Evolutionary conservation across 2,797 vertebrate species (phyloP), one percentile per base, ranked within the genome.

Genomic region (Australoheros facetus): DNA sequence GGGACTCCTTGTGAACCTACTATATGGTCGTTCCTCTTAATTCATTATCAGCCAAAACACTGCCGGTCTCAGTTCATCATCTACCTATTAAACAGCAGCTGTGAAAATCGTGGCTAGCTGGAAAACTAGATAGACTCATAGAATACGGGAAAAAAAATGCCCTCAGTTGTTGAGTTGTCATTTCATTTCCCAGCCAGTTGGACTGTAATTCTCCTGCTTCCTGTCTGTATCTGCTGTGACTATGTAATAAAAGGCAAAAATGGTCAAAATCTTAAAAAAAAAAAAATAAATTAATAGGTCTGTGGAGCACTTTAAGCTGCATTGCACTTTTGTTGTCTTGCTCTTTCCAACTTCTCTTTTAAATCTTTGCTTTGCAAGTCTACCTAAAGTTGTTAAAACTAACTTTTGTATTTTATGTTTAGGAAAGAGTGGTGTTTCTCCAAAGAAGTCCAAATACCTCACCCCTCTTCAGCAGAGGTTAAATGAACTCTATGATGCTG

Each of bases 391-490:
- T 28, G 71, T 51, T 75, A 28, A 69, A 26, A 30, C 16, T 45
- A 17, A 51, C 1, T 58, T 28, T 71, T 77, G 59, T 30, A 53
- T n/a, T 30, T 53, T n/a, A 73, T 42, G 6, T 76, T 4, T 39
- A 96, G 96, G 98, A 82, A 98, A 99, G 89, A 97, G 94, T 89
- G 98, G 97, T 12, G 91, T 97, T 87, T 99, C 98, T 85, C 98
- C 98, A 82, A 99, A 99, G 88, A 99, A 99, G 89, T 96, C 97
- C 1, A 99, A 99, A 89, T 97, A 98, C 85, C 96, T 99, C 95
- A 98, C 98, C 19, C 98, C 98, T 8, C 96, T 99, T 89, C 98
- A 99, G 90, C 98, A 99, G 93, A 98, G 97, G 83, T 86, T 99
- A 79, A 98, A 97, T 9, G 97, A 99, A 87, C 96, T 99, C 42